A percentile compares a stretch with the other conserved stretches of the same genome.
phyloP scores from a whole-genome alignment of 2,797 vertebrate genomes.

The Nasua narica region DNA sequence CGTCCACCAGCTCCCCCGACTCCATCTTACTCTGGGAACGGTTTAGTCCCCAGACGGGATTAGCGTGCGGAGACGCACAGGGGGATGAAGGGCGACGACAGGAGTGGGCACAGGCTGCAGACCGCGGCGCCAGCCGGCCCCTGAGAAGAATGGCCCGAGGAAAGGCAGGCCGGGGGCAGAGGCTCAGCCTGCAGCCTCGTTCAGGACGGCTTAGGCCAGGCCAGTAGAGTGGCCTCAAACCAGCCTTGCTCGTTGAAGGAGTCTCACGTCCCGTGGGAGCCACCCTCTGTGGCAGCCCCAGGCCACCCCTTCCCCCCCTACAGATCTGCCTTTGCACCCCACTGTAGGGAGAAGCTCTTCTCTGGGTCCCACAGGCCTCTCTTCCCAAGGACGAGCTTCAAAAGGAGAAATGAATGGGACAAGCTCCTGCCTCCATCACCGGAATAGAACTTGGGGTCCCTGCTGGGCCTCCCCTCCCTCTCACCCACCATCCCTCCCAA shows the following conservation, averaged over 20 bases:
- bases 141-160: background rate
- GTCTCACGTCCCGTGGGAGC: background rate
- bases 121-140: background rate
- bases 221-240: background rate
- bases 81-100: background rate
- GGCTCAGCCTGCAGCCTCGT: background rate
- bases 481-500: background rate
- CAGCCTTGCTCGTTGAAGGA: background rate
- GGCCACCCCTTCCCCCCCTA: background rate
- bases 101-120: background rate
- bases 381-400: background rate
- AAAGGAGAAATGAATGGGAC: background rate
- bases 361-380: background rate
- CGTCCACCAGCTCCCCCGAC: background rate
- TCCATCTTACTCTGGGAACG: background rate
- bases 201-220: background rate
- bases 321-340: background rate
- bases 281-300: background rate
- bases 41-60: background rate
- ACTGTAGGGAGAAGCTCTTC: background rate
- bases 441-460: background rate
- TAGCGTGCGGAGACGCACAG: fast-evolving
- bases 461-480: background rate
- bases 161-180: background rate
- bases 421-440: background rate